A percentile compares a stretch with the other conserved stretches of the same genome.
phyloP scores from a whole-genome alignment of 2,888 invertebrate species.

The Zele albiditarsus region DNA sequence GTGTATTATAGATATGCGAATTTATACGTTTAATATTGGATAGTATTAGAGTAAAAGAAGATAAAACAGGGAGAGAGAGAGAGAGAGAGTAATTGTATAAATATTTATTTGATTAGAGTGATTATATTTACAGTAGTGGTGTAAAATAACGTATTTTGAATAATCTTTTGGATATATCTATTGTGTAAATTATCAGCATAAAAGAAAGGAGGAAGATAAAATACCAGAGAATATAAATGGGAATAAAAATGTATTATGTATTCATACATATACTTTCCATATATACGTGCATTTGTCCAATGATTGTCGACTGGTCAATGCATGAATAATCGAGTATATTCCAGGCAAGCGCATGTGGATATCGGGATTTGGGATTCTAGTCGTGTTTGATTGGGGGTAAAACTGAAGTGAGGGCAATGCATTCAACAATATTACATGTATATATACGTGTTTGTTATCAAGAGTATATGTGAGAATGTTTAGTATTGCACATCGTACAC shows the following conservation, averaged over 20 bases:
- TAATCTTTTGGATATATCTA: too few species aligned
- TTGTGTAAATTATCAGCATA: too few species aligned
- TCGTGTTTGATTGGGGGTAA: conserved; percentile 1
- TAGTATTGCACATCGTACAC: too few species aligned
- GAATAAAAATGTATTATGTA: neutral
- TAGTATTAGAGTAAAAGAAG: too few species aligned
- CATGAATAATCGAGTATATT: neutral
- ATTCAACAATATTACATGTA: neutral
- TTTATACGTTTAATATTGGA: too few species aligned
- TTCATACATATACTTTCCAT: neutral
- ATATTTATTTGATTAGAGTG: too few species aligned
- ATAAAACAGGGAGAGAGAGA: too few species aligned
- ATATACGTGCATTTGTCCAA: neutral
- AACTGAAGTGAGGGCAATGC: neutral
- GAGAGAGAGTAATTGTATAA: too few species aligned
- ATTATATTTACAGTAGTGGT: too few species aligned
- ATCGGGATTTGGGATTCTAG: neutral
- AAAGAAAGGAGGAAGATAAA: neutral
- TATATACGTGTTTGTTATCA: neutral
- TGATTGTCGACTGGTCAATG: neutral
- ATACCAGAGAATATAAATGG: neutral
- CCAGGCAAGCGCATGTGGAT: neutral
- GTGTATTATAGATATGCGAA: too few species aligned
- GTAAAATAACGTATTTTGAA: too few species aligned
- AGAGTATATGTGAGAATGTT: too few species aligned